Conservation (phyloP, 2,113 vertebrate genomes). For the Pan paniscus region DNA sequence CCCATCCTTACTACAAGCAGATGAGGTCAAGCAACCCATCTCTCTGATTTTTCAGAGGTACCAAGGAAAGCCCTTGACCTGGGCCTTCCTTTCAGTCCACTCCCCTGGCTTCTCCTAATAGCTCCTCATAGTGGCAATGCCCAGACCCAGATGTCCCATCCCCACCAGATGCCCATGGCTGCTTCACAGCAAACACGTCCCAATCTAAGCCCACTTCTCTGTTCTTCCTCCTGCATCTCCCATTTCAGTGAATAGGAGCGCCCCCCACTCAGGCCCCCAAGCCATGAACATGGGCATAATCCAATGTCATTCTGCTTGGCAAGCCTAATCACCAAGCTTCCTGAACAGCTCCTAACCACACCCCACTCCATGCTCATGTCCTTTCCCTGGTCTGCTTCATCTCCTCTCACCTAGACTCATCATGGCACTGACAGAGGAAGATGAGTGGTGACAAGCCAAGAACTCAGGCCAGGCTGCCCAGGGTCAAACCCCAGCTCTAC, state of each 20-base stretch:
- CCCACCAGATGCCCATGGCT: not conserved
- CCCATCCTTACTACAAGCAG: not conserved
- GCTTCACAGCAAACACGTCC: not conserved
- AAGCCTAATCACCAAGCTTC: not conserved
- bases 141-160: not conserved
- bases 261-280: not conserved
- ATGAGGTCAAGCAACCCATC: not conserved
- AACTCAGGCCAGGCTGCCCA: not conserved
- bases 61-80: not conserved
- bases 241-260: not conserved
- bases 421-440: not conserved
- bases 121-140: not conserved
- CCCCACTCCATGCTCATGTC: fast-evolving
- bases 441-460: slow-evolving; percentile 3
- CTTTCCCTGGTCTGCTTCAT: not conserved
- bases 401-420: not conserved
- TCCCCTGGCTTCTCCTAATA: not conserved
- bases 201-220: not conserved
- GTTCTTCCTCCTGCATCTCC: not conserved
- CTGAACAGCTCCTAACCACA: not conserved
- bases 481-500: not conserved
- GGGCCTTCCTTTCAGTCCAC: not conserved
- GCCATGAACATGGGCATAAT: not conserved
- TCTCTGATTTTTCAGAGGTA: not conserved
- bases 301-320: not conserved